Evolutionary conservation across 2,888 invertebrate species (phyloP).

Genomic region (Leucophenga montana): DNA sequence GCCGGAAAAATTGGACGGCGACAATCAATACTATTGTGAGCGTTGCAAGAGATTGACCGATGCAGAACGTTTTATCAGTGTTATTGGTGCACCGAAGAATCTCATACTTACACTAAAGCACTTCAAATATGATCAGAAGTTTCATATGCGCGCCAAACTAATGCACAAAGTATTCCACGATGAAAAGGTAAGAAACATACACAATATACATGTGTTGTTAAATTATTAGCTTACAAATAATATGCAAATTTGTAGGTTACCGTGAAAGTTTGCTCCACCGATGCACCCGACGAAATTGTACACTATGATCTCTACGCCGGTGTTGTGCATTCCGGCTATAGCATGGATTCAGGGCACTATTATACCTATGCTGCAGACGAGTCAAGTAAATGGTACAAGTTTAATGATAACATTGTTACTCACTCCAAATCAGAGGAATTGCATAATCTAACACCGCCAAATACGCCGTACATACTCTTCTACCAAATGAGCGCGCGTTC

Average conservation of each 20-base stretch:
- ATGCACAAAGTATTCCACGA: slow-evolving; percentile 80
- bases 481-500: slow-evolving; percentile 76
- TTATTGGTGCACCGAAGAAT: slow-evolving; percentile 84
- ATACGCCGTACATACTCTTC: slow-evolving; percentile 89
- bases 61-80: slow-evolving; percentile 81
- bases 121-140: slow-evolving; percentile 83
- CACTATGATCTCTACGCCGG: slow-evolving; percentile 85
- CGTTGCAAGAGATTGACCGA: slow-evolving; percentile 83
- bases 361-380: slow-evolving; percentile 85
- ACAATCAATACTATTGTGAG: slow-evolving; percentile 88
- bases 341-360: slow-evolving; percentile 90
- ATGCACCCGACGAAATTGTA: slow-evolving; percentile 70
- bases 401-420: slow-evolving; percentile 85
- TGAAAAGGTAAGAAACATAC: slow-evolving; percentile 71
- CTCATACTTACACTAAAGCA: slow-evolving; percentile 87
- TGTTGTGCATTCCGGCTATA: slow-evolving; percentile 87
- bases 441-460: slow-evolving; percentile 79
- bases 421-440: slow-evolving; percentile 77
- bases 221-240: background rate
- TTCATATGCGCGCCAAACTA: slow-evolving; percentile 85
- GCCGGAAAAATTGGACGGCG: slow-evolving; percentile 84
- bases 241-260: slow-evolving; percentile 56
- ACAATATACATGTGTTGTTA: background rate
- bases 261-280: slow-evolving; percentile 72
- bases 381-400: slow-evolving; percentile 81